Evolutionary conservation across 30 jellyfish, hydroid and myxozoan genomes (phyloP), one percentile per base, ranked within the genome.

Genomic region (Mastigias papua): DNA sequence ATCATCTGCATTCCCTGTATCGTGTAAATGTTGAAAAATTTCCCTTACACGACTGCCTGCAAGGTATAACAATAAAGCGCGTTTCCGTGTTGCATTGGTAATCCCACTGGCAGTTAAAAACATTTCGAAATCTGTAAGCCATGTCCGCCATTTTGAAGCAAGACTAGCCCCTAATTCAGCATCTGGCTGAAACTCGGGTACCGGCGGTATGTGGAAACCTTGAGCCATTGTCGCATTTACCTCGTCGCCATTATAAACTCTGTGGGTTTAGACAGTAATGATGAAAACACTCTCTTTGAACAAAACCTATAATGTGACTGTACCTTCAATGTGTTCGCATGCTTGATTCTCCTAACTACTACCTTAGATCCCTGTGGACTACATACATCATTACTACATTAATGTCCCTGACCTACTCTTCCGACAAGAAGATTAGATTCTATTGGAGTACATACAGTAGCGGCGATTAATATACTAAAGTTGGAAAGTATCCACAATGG

Each of bases 21-120:
- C 74, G 3, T 31, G 48, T 16, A 48, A 27, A 16, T 75, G 86
- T 48, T 48, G 50, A 75, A 75, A 35, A 37, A 75, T 37, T 23
- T 75, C 72, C 30, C 86, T 71, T 16, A 75, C 86, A 20, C 73
- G 72, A 11, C 73, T 71, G 37, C 86, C 86, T 9, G 73, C 86
- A 21, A 27, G 73, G 50, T 37, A 75, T 4, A 75, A 74, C 46
- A 75, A 31, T 19, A 75, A 11, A 15, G 86, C 86, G 16, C 73
- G 72, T 31, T 75, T 22, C 16, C 86, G 35, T 19, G 54, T 48
- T 42, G 63, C 33, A 31, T 42, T 69, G 21, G 73, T 48, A 8
- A 48, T 35, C 23, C 73, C 74, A 50, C 73, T 75, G n/a, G 83
- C 32, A 6, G 66, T 32, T 17, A 71, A 23, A 71, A 71, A 71